Evolutionary conservation across 2,797 vertebrate species (phyloP), one percentile per base, ranked within the genome.

Genomic region (Pseudomugil tenellus): DNA sequence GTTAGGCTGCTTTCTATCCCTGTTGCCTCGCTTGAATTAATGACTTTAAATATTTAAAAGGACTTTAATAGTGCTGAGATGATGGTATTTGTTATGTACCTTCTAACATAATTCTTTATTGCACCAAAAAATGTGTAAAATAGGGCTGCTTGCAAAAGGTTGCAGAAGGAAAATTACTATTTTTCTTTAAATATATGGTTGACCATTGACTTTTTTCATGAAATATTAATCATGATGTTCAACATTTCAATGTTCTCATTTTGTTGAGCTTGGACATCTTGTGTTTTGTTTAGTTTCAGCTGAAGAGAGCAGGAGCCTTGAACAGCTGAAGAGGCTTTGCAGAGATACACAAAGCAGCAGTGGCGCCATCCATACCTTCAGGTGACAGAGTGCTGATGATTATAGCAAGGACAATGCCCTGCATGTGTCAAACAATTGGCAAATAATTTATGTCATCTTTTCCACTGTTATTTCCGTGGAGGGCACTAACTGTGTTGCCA

Each of bases 361-460:
- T 95, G 96, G 95, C 95, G 95, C 19, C 80, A 90, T 91, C 96
- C 94, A 93, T 95, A 95, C 93, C 94, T 95, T 95, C 95, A 95
- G 93, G 94, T 97, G 96, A 97, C 96, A 96, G 93, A 95, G 93
- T 93, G 94, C 95, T 95, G 95, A 95, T 94, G 96, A 96, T 96
- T 96, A 96, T 96, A 96, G 95, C 96, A 95, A 95, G 95, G 95
- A 96, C 95, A 96, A 95, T 96, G 94, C 94, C 95, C 95, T 92
- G 94, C 94, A 93, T 96, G 95, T 97, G 96, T 98, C 96, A 97
- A 96, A 95, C 92, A 90, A 95, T 96, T 96, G 96, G 94, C 96
- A 97, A 97, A 98, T 96, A 96, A 97, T 95, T 97, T 95, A 96
- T 97, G 96, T 97, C 96, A 97, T 95, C 95, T 96, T 96, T 95